A percentile compares a stretch with the other conserved stretches of the same genome.
phyloP scores from a whole-genome alignment of 2,888 invertebrate species.

The Polietes domitor region DNA sequence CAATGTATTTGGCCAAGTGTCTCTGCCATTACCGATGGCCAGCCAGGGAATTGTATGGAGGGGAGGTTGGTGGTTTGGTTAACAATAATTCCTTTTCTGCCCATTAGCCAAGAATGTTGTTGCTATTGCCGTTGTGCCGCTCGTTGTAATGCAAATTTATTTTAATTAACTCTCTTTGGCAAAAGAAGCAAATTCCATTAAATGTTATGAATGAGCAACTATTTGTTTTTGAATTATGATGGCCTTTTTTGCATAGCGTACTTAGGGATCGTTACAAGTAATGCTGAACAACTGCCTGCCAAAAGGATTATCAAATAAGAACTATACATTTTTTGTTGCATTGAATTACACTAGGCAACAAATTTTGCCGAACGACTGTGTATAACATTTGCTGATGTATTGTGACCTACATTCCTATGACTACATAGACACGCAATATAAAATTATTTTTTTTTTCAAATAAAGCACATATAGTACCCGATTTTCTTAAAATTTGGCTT shows the following conservation, averaged over 20 bases:
- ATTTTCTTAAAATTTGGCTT: no score
- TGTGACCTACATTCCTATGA: no score
- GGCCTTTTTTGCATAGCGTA: not conserved
- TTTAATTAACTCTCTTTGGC: constrained; percentile 57
- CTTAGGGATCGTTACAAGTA: not conserved
- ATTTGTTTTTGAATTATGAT: constrained; percentile 17
- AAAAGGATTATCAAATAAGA: not conserved
- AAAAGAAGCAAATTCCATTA: constrained; percentile 36
- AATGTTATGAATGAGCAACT: constrained; percentile 41
- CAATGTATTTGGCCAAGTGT: not conserved
- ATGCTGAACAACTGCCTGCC: no score
- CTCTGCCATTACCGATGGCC: not conserved
- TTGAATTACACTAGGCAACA: no score
- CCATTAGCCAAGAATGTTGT: constrained; percentile 38
- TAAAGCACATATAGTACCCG: no score
- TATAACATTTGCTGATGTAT: no score
- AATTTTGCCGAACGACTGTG: no score
- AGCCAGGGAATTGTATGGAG: not conserved
- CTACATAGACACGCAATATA: no score
- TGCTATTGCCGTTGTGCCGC: not conserved
- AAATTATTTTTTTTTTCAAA: no score
- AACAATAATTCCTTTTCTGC: constrained; percentile 32
- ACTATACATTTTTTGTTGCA: no score
- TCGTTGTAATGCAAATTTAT: constrained; percentile 56
- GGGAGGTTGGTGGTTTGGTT: no score